Evolutionary conservation across 2,888 invertebrate genomes (phyloP).

Genomic region (Epiperipatus broadwayi): DNA sequence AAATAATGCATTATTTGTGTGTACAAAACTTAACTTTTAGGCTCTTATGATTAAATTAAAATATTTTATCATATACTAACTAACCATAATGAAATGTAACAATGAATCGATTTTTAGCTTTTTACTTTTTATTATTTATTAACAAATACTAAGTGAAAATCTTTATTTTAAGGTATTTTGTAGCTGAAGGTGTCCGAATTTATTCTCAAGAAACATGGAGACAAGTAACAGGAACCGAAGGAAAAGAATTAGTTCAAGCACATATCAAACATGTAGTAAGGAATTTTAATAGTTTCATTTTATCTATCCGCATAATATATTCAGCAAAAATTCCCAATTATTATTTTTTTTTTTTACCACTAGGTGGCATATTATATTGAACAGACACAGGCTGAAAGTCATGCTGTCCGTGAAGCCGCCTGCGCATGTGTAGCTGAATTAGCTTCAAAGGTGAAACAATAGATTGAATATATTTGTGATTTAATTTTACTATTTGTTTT

Average conservation of each 20-base stretch:
- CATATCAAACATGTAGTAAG: conserved; percentile 29
- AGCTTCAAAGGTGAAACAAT: conserved; percentile 29
- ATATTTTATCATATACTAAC: too few species aligned
- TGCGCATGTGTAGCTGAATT: conserved; percentile 38
- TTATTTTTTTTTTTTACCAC: neutral
- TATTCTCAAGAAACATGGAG: conserved; percentile 38
- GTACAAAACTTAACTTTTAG: too few species aligned
- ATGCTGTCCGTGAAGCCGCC: conserved; percentile 37
- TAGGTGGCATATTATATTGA: conserved; percentile 33
- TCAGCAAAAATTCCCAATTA: neutral
- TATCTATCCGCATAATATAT: neutral
- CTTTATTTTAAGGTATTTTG: conserved; percentile 33
- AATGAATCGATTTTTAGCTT: too few species aligned
- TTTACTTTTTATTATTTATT: too few species aligned
- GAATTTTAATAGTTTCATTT: too few species aligned
- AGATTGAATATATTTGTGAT: neutral
- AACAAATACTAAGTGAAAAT: too few species aligned
- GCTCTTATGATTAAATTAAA: too few species aligned
- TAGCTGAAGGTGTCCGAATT: conserved; percentile 36
- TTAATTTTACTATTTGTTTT: neutral
- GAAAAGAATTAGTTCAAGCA: conserved; percentile 32
- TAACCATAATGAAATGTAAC: too few species aligned
- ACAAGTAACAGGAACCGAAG: conserved; percentile 30
- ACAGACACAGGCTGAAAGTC: conserved; percentile 35
- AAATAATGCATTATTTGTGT: too few species aligned